Evolutionary conservation across 2,797 vertebrate genomes (phyloP), one percentile per base, ranked within the genome.

Genomic region (Pseudomugil tenellus): DNA sequence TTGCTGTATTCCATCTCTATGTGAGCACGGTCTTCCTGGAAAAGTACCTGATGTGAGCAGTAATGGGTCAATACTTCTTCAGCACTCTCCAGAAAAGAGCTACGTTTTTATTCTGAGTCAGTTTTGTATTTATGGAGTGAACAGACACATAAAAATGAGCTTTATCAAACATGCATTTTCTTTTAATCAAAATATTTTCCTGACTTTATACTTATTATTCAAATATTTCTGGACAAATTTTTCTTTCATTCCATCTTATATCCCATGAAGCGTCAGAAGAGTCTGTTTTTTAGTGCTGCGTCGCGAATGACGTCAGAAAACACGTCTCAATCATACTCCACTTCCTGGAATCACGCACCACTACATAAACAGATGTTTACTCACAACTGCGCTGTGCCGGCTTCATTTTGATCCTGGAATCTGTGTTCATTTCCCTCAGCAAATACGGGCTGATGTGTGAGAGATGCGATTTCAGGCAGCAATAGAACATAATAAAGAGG

Each of bases 281-380:
- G 13, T 2, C 4, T 12, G 0, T 52, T 39, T 59, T 59, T 32
- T 39, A n/a, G 37, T 11, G 10, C 70, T 2, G 11, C 39, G 74
- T 58, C 58, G 11, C 67, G 35, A 74, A 53, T 28, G 39, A 70
- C 35, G 2, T 55, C 21, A 28, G 26, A 43, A 70, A 65, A 49
- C 12, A 46, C 9, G 23, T 39, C 48, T 72, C 10, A 14, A 64
- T 69, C 58, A 74, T 19, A 66, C n/a, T 28, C 31, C 54, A 71
- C 62, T 57, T 81, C 43, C 64, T 73, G 74, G 53, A 80, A 72
- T 63, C 65, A 74, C 69, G 70, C 64, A 58, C 52, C 62, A 17
- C 63, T 51, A 37, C 60, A 69, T 64, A 79, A 53, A 77, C 51
- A 58, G 21, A 37, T 78, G 37, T 88, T 79, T 57, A 76, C 51